Evolutionary conservation across 2,113 vertebrate genomes (phyloP).

Genomic region (Cnemophilus loriae): DNA sequence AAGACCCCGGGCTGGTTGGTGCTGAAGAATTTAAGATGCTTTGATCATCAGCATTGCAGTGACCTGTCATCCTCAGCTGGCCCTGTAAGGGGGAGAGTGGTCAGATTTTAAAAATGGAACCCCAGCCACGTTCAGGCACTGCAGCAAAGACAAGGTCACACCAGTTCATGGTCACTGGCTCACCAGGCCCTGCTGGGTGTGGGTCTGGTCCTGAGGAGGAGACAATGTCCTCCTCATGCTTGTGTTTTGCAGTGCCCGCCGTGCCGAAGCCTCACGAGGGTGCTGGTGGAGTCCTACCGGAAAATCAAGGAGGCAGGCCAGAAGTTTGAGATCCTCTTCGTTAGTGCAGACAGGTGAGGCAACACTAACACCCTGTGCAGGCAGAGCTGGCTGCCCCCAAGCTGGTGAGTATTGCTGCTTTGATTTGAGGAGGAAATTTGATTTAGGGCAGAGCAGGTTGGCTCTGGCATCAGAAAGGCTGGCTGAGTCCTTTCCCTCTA

Average conservation of each 20-base stretch:
- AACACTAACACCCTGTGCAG: background rate
- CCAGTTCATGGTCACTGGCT: background rate
- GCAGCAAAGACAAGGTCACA: background rate
- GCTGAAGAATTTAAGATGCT: background rate
- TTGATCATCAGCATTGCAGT: background rate
- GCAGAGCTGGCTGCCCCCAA: no score
- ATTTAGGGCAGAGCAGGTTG: background rate
- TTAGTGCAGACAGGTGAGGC: slow-evolving; percentile 93
- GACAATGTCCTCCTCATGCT: background rate
- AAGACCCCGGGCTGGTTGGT: background rate
- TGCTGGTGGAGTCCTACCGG: slow-evolving; percentile 92
- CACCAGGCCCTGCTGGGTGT: background rate
- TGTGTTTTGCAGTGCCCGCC: slow-evolving; percentile 85
- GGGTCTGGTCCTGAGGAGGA: background rate
- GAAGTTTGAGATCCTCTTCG: slow-evolving; percentile 96
- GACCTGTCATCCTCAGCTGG: background rate
- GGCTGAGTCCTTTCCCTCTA: background rate
- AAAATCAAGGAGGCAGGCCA: slow-evolving; percentile 91
- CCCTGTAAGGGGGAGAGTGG: background rate
- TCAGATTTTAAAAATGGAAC: background rate
- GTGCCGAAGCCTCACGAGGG: slow-evolving; percentile 91
- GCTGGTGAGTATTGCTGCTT: no score
- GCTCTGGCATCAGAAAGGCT: background rate
- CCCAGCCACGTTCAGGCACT: accelerated
- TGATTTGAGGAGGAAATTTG: no score